A percentile compares a stretch with the other conserved stretches of the same genome.
Conservation (phyloP, 2,113 vertebrate genomes). For the Tichodroma muraria region DNA sequence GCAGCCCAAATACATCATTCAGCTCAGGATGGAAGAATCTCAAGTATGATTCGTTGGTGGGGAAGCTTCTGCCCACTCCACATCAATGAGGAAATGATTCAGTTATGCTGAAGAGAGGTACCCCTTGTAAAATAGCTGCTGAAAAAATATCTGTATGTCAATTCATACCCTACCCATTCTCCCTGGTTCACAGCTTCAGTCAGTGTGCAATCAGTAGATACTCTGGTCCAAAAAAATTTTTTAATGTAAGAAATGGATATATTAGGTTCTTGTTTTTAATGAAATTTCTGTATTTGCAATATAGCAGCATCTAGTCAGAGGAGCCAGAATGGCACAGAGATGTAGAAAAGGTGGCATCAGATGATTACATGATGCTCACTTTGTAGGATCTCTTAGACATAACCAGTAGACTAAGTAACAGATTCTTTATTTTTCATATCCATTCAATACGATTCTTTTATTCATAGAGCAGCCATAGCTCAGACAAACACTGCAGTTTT, state of each 20-base stretch:
- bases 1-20: background rate
- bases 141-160: background rate
- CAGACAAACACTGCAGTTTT: background rate
- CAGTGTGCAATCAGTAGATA: background rate
- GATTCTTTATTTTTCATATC: background rate
- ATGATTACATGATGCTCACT: background rate
- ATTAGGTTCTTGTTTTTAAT: background rate
- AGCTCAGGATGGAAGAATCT: background rate
- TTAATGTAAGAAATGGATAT: background rate
- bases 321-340: background rate
- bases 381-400: background rate
- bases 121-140: background rate
- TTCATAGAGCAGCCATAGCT: background rate
- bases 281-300: background rate
- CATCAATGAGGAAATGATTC: background rate
- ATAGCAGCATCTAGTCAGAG: background rate
- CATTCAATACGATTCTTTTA: background rate
- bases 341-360: background rate
- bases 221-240: background rate
- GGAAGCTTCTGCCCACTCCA: background rate
- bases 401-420: background rate
- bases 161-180: background rate
- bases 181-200: background rate
- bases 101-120: background rate
- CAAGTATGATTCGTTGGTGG: accelerated